Evolutionary conservation across 35 echinoderm and acorn worm genomes (phyloP).

Genomic region (Lytechinus pictus): DNA sequence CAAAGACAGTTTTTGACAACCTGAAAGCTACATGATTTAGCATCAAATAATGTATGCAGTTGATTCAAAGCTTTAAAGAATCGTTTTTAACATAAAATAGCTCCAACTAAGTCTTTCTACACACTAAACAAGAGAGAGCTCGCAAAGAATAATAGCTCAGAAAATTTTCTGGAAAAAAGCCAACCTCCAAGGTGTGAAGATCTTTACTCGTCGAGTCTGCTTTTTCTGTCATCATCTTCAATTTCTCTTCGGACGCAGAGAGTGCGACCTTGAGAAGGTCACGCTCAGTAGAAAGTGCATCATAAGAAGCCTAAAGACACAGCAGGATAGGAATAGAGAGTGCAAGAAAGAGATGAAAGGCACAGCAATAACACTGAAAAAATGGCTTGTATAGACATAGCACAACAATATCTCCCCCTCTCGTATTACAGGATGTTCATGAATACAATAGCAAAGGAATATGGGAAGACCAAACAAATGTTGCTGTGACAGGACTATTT

Average conservation of each 20-base stretch:
- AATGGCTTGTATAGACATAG: too few relatives aligned
- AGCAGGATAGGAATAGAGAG: background rate
- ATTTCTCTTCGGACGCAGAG: conserved; percentile 65
- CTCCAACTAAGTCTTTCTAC: background rate
- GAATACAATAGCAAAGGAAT: too few relatives aligned
- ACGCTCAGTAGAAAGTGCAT: conserved; percentile 56
- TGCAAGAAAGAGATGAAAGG: background rate
- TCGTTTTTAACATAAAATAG: too few relatives aligned
- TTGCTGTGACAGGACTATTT: too few relatives aligned
- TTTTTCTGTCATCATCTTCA: conserved; percentile 48
- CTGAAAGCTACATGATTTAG: too few relatives aligned
- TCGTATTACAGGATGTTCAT: too few relatives aligned
- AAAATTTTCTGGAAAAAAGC: background rate
- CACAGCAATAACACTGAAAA: background rate
- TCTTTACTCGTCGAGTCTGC: background rate
- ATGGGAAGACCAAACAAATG: too few relatives aligned
- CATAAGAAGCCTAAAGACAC: conserved; percentile 43
- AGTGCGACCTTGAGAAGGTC: conserved; percentile 56
- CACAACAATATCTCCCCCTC: too few relatives aligned
- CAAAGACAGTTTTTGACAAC: too few relatives aligned
- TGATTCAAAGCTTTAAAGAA: too few relatives aligned
- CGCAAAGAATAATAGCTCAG: background rate
- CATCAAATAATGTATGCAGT: too few relatives aligned
- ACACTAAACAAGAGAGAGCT: background rate
- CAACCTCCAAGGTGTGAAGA: conserved; percentile 16